Conservation (phyloP, 2,888 invertebrate genomes). For the Hybos culiciformis region DNA sequence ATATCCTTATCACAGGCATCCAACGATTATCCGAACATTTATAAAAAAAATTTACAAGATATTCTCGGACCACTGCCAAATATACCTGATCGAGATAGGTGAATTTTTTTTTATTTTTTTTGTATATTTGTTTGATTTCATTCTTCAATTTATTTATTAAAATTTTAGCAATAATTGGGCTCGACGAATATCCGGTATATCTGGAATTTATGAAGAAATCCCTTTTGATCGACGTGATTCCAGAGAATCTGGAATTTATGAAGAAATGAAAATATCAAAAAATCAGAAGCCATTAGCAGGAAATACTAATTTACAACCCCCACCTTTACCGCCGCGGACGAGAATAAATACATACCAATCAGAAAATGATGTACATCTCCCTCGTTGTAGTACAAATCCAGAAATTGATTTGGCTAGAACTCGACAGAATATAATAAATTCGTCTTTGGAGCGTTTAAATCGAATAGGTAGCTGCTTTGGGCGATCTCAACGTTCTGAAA, state of each 20-base stretch:
- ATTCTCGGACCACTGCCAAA: conserved; percentile 31
- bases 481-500: conserved; percentile 20
- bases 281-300: not conserved
- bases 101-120: not conserved
- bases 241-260: conserved; percentile 34
- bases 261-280: conserved; percentile 31
- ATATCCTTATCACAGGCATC: conserved; percentile 4
- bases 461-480: conserved; percentile 24
- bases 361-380: conserved; percentile 20
- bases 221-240: conserved; percentile 21
- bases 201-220: conserved; percentile 35
- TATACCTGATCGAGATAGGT: conserved; percentile 25
- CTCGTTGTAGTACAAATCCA: conserved; percentile 32
- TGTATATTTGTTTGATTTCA: not conserved
- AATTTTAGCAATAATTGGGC: conserved; percentile 20
- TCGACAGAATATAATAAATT: no score
- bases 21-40: not conserved
- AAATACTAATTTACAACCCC: conserved; percentile 13
- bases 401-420: conserved; percentile 30
- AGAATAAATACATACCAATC: conserved; percentile 31
- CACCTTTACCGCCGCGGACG: conserved; percentile 29
- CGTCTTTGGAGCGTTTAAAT: no score
- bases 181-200: conserved; percentile 25
- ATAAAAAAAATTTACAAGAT: conserved; percentile 17
- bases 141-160: not conserved